A percentile compares a stretch with the other conserved stretches of the same genome.
phyloP scores from a whole-genome alignment of 2,888 invertebrate genomes.

The Clanis bilineata region DNA sequence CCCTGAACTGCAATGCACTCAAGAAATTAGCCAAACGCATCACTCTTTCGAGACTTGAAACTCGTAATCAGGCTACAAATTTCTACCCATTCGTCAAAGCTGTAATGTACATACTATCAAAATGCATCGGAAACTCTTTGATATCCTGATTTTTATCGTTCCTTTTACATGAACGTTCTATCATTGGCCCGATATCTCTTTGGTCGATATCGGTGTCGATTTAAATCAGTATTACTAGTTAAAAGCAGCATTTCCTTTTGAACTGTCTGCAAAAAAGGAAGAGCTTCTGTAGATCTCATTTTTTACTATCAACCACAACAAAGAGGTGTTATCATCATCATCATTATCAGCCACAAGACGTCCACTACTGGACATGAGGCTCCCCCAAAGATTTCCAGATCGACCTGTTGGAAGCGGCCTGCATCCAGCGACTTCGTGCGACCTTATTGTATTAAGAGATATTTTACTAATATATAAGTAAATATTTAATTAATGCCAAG shows the following conservation, averaged over 20 bases:
- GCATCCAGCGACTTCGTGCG: too few relatives aligned
- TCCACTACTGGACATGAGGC: too few relatives aligned
- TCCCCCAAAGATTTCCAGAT: too few relatives aligned
- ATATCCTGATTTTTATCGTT: slow-evolving; percentile 3
- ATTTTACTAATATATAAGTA: too few relatives aligned
- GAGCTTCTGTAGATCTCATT: background rate
- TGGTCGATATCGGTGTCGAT: too few relatives aligned
- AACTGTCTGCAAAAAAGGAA: too few relatives aligned
- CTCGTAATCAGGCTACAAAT: slow-evolving; percentile 32
- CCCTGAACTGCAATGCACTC: slow-evolving; percentile 28
- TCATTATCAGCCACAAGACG: too few relatives aligned
- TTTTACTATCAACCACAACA: background rate
- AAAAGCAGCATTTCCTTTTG: too few relatives aligned
- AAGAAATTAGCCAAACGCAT: slow-evolving; percentile 52
- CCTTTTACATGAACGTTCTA: slow-evolving; percentile 7
- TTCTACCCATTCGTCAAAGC: slow-evolving; percentile 33
- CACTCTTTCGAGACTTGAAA: slow-evolving; percentile 37
- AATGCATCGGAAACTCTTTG: slow-evolving; percentile 23
- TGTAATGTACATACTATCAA: slow-evolving; percentile 39
- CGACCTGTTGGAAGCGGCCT: too few relatives aligned
- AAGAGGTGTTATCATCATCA: background rate
- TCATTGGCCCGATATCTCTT: background rate
- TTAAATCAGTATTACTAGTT: too few relatives aligned
- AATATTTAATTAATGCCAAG: too few relatives aligned
- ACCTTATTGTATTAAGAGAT: too few relatives aligned